These are phyloP conservation scores for Zoanthus sansibaricus DNA, from an alignment of 92 coral and sea anemone genomes.

Conservation along the genomic window DNA sequence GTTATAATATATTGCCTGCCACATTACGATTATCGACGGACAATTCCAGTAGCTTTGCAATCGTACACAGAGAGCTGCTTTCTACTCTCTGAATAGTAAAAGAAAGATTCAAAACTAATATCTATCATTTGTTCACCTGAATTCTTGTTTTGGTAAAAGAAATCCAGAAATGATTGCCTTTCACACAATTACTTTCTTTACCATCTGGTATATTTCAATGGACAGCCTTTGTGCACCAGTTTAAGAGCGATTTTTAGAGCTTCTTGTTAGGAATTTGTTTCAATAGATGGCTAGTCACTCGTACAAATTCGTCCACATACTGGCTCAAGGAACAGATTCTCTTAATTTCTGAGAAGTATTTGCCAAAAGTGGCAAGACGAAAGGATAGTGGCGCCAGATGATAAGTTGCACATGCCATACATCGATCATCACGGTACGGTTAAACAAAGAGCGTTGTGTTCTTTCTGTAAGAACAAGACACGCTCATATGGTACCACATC, in stretches of 20 bases:
- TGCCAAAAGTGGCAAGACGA: conserved; percentile 36
- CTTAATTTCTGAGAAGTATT: conserved; percentile 23
- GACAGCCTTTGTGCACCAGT: conserved; percentile 37
- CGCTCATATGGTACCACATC: neutral
- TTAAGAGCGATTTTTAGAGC: conserved; percentile 38
- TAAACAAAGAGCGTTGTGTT: conserved; percentile 20
- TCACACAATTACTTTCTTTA: conserved; percentile 24
- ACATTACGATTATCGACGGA: neutral
- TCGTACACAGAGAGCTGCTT: neutral
- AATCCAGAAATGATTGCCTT: conserved; percentile 32
- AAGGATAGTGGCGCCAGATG: neutral
- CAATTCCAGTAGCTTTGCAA: neutral
- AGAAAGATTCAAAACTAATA: conserved; percentile 12
- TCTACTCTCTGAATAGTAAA: neutral
- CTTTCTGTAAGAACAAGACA: neutral
- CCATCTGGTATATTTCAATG: conserved; percentile 48
- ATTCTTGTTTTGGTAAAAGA: conserved; percentile 20
- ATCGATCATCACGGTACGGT: neutral
- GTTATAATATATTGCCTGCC: neutral
- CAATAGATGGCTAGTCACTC: conserved; percentile 10
- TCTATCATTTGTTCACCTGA: conserved; percentile 22
- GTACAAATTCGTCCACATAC: conserved; percentile 1
- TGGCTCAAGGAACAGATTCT: conserved; percentile 7
- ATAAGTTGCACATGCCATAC: conserved; percentile 15
- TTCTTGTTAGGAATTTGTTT: conserved; percentile 25